These are phyloP conservation scores for Chunga burmeisteri DNA, from an alignment of 2,113 vertebrate genomes.

Conservation along the genomic window DNA sequence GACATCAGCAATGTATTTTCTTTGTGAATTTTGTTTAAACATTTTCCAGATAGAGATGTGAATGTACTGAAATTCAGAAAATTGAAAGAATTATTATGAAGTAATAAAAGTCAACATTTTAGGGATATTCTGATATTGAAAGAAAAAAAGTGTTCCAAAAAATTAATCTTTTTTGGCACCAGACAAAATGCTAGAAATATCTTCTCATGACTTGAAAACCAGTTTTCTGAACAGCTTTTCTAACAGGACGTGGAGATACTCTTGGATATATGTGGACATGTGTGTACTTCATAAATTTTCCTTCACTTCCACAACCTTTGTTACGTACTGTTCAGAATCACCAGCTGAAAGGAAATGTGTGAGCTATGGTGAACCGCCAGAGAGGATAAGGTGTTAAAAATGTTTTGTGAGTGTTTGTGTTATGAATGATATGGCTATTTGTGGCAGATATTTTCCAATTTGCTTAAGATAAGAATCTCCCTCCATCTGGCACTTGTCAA, in stretches of 20 bases:
- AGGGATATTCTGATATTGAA: not conserved
- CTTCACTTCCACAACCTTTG: not conserved
- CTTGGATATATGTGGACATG: not conserved
- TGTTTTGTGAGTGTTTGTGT: not conserved
- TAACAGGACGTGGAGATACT: not conserved
- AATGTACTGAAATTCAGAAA: not conserved
- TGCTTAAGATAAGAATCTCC: not conserved
- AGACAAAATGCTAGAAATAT: not conserved
- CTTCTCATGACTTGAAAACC: not conserved
- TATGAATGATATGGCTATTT: not conserved
- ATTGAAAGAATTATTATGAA: not conserved
- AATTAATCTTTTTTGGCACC: not conserved
- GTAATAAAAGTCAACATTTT: not conserved
- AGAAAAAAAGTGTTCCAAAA: not conserved
- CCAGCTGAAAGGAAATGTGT: not conserved
- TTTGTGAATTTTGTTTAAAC: not conserved
- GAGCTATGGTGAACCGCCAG: not conserved
- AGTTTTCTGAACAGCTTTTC: not conserved
- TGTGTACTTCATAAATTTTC: not conserved
- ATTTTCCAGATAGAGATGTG: not conserved
- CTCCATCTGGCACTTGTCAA: slow-evolving; percentile 3
- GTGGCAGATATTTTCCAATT: not conserved
- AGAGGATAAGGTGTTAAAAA: not conserved
- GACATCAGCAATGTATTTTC: not conserved
- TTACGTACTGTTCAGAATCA: not conserved